phyloP scores from a whole-genome alignment of 2,797 vertebrate species.

The Coccyzus lansbergi region DNA sequence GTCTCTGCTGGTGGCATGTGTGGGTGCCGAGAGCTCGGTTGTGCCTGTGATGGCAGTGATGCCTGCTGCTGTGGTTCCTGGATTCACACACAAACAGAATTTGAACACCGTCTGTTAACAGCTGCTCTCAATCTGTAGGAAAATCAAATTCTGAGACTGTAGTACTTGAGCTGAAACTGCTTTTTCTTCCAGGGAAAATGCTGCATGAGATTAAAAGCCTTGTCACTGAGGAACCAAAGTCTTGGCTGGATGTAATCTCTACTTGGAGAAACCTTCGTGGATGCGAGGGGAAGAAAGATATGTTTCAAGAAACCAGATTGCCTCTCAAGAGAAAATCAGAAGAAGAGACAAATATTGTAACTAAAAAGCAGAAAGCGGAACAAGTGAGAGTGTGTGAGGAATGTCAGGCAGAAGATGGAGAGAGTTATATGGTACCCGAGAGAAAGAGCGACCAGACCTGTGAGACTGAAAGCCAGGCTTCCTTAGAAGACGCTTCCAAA shows the following conservation, averaged over 20 bases:
- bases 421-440: neutral
- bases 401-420: neutral
- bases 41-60: neutral
- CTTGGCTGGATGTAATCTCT: conserved; percentile 78
- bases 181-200: conserved; percentile 70
- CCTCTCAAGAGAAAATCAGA: conserved; percentile 64
- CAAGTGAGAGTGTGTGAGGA: neutral
- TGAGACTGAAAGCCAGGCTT: neutral
- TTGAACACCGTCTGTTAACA: neutral
- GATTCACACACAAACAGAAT: neutral
- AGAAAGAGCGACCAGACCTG: neutral
- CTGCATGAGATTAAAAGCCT: conserved; percentile 77
- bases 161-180: neutral
- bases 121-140: neutral
- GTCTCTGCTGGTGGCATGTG: neutral
- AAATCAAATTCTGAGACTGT: neutral
- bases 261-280: conserved; percentile 78
- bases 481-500: neutral
- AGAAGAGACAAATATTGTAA: neutral
- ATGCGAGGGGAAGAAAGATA: neutral
- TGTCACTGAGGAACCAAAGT: conserved; percentile 73
- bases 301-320: neutral
- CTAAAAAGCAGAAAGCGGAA: conserved; percentile 66
- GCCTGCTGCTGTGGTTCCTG: neutral
- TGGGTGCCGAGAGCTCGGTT: neutral